Conservation (phyloP, 2,113 vertebrate genomes). For the Myocastor coypus region DNA sequence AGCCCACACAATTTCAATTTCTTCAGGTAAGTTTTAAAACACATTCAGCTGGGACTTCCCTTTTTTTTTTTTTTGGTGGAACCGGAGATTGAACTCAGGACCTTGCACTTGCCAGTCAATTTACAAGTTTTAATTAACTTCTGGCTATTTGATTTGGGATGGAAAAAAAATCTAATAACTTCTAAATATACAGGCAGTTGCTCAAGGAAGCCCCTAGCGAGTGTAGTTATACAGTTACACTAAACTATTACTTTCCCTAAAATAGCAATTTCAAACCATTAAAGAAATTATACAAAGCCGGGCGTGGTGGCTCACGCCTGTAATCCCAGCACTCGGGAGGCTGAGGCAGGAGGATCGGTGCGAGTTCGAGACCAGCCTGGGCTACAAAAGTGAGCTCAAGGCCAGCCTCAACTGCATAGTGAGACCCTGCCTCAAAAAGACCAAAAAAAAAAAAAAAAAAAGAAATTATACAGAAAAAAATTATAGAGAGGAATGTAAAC, state of each 20-base stretch:
- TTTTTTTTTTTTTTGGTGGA: no score
- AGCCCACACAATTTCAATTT: neutral
- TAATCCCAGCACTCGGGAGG: no score
- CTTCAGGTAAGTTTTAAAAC: constrained; percentile 17
- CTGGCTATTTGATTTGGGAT: neutral
- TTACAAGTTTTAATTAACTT: constrained; percentile 32
- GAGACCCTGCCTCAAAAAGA: no score
- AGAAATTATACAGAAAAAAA: neutral
- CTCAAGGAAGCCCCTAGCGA: neutral
- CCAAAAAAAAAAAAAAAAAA: no score
- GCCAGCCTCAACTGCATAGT: no score
- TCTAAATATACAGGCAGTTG: neutral
- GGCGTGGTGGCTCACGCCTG: no score
- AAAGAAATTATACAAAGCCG: neutral
- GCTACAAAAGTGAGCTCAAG: no score
- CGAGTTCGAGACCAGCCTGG: no score
- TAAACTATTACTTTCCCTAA: neutral
- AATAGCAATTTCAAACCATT: constrained; percentile 51
- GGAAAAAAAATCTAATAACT: constrained; percentile 27
- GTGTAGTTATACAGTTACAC: neutral
- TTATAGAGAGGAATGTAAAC: constrained; percentile 8
- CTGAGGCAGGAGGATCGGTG: no score
- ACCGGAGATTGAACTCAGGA: no score
- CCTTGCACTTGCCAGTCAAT: neutral
- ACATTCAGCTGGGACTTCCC: neutral